phyloP scores from a whole-genome alignment of 2,888 invertebrate species.

The Aproaerema taeniolella region DNA sequence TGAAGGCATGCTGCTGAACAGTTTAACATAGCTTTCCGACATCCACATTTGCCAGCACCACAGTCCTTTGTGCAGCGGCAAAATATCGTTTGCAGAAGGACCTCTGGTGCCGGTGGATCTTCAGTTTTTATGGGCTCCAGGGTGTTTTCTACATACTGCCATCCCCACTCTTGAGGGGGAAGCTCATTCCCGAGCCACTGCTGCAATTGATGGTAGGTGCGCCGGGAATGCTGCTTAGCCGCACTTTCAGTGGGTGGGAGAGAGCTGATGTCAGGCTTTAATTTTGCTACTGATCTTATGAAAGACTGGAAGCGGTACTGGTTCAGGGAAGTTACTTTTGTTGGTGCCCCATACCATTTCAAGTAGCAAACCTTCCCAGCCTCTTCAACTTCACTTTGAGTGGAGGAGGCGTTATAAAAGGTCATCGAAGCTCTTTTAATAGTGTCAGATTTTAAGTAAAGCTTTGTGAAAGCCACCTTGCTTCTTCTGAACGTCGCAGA shows the following conservation, averaged over 20 bases:
- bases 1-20: too few species aligned
- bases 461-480: too few species aligned
- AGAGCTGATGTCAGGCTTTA: slow-evolving; percentile 5
- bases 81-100: too few species aligned
- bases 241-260: slow-evolving; percentile 16
- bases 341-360: slow-evolving; percentile 13
- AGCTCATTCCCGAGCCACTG: slow-evolving; percentile 14
- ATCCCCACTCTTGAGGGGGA: slow-evolving; percentile 2
- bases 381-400: neutral
- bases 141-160: neutral
- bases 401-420: neutral
- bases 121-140: neutral
- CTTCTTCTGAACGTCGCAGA: too few species aligned
- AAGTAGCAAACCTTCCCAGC: neutral
- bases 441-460: too few species aligned
- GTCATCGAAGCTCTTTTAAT: too few species aligned
- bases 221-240: slow-evolving; percentile 16
- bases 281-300: slow-evolving; percentile 1
- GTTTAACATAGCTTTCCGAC: too few species aligned
- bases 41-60: too few species aligned
- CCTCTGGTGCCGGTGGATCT: too few species aligned
- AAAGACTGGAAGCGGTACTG: slow-evolving; percentile 6
- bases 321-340: neutral
- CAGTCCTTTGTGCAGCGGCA: too few species aligned
- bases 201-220: slow-evolving; percentile 15